Evolutionary conservation across 2,888 invertebrate species (phyloP).

Genomic region (Dendrolimus pini): DNA sequence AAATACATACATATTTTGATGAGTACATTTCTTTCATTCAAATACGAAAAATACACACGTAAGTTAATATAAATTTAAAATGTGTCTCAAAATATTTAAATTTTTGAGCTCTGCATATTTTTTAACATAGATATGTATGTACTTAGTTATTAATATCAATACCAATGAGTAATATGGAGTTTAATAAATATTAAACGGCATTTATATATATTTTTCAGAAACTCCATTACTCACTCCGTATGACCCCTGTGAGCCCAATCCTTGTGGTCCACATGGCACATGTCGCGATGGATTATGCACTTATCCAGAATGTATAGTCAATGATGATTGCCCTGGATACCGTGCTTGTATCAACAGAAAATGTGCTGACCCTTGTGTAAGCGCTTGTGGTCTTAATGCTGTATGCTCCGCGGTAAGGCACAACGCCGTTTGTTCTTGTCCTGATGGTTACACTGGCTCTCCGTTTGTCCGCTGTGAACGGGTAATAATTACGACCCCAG

Average conservation of each 20-base stretch:
- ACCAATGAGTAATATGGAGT: no score
- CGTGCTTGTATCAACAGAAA: slow-evolving; percentile 88
- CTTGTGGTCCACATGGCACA: slow-evolving; percentile 82
- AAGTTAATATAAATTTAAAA: no score
- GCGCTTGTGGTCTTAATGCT: slow-evolving; percentile 90
- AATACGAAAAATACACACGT: no score
- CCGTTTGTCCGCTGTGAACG: slow-evolving; percentile 84
- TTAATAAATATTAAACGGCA: no score
- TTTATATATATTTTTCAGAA: slow-evolving; percentile 32
- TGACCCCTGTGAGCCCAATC: slow-evolving; percentile 83
- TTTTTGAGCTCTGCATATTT: no score
- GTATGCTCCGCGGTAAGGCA: slow-evolving; percentile 85
- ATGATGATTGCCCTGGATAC: slow-evolving; percentile 89
- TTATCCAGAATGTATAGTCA: slow-evolving; percentile 92
- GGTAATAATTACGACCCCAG: slow-evolving; percentile 33
- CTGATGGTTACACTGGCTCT: slow-evolving; percentile 84
- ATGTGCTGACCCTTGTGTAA: slow-evolving; percentile 89
- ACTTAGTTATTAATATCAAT: no score
- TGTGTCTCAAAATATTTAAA: no score
- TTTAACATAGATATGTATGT: no score
- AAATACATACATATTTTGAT: no score
- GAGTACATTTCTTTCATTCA: no score
- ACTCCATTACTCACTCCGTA: slow-evolving; percentile 40
- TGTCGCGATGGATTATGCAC: slow-evolving; percentile 80
- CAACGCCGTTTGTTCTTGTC: slow-evolving; percentile 89